Base-by-base conservation (phyloP, 1,140 invertebrate genomes). In the Pseudomyrmex sp. region DNA sequence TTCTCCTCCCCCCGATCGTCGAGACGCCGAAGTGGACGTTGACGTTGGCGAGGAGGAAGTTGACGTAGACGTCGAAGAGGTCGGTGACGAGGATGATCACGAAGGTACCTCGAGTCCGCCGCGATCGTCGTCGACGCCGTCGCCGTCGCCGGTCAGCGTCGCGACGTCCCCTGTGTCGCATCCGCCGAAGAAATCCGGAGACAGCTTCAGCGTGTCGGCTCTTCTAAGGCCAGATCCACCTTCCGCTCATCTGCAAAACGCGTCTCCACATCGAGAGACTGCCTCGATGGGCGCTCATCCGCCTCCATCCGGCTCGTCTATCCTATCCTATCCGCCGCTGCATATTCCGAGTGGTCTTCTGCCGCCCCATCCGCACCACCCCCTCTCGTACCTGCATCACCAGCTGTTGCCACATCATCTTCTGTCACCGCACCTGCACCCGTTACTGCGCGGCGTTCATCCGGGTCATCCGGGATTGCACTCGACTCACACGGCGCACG, bases 191-290 rank as follows among this genome's bases (percentile, higher is more conserved):
- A 93, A 96, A 94, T 97, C 97, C 7, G 96, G 91, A 13, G 94
- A 97, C 92, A 95, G 96, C 5, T 97, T 97, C 91, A 97, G 97
- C 76, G 97, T 97, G 5, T 97, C 96, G 63, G 97, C 97, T 0
- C 93, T 97, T 4, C 92, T 97, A 13, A 95, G 97, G 92, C 97
- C 97, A 68, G 97, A 98, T 92, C 96, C 96, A 23, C 97, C 96
- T 1, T 95, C 93, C 26, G 91, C 91, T 9, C 96, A 93, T 91
- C 95, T 82, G 91, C 91, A 95, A 93, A 95, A 95, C 90, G 84
- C 93, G 90, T 90, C 91, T n/a, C 90, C 90, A 15, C 80, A 83
- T 66, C 61, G 88, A 2, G 88, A 89, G 92, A 18, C 94, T 95
- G 75, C 95, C 94, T 15, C 90, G 94, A 82, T 95, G 96, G 26